Conservation (phyloP, 2,113 vertebrate genomes). For the Apteryx mantelli region DNA sequence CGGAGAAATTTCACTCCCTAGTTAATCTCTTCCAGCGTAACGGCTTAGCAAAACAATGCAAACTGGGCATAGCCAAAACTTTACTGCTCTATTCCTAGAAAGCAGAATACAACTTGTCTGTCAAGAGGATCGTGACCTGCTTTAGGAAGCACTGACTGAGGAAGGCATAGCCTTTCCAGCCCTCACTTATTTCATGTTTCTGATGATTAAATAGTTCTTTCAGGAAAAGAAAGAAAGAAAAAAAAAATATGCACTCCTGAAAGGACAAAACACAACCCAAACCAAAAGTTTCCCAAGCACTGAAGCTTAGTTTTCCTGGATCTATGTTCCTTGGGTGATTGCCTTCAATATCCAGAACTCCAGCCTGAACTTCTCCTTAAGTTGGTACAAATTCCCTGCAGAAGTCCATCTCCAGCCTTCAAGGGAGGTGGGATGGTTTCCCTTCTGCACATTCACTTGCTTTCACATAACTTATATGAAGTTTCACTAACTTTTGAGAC, state of each 20-base stretch:
- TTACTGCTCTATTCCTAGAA: constrained; percentile 54
- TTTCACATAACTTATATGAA: neutral
- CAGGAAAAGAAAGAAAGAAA: too few relatives aligned
- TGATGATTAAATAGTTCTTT: too few relatives aligned
- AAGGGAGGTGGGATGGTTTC: neutral
- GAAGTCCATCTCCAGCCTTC: neutral
- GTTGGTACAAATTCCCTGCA: neutral
- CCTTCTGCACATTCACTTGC: neutral
- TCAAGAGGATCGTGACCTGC: too few relatives aligned
- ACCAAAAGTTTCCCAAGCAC: neutral
- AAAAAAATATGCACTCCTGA: too few relatives aligned
- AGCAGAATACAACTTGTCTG: neutral
- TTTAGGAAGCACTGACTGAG: too few relatives aligned
- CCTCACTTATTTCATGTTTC: too few relatives aligned
- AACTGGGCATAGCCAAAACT: neutral
- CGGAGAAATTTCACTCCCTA: constrained; percentile 22
- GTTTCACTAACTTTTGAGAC: neutral
- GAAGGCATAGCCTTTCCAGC: too few relatives aligned
- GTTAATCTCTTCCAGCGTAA: constrained; percentile 50
- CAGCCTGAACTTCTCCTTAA: neutral
- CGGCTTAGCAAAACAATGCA: constrained; percentile 38
- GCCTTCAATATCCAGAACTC: neutral
- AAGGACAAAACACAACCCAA: neutral
- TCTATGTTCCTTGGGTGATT: neutral
- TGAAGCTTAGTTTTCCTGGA: neutral